These are phyloP conservation scores for Verasper variegatus DNA, from an alignment of 2,113 vertebrate genomes.

Conservation along the genomic window DNA sequence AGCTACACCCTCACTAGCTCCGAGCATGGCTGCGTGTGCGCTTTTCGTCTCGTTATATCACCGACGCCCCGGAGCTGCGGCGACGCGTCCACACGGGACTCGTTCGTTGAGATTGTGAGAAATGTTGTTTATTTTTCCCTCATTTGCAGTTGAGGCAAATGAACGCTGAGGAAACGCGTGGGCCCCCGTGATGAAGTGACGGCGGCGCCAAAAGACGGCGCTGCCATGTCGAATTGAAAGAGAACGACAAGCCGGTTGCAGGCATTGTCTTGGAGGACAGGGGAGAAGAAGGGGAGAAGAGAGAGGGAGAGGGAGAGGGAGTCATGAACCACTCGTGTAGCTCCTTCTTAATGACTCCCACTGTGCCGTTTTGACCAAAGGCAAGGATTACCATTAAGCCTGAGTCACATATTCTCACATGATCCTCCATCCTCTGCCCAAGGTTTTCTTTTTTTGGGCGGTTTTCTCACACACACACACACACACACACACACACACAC, in stretches of 20 bases:
- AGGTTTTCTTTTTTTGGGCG: conserved; percentile 29
- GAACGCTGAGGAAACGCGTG: background rate
- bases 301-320: background rate
- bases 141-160: background rate
- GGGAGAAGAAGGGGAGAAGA: background rate
- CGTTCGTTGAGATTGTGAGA: background rate
- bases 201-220: background rate
- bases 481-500: conserved; percentile 1
- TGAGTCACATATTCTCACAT: conserved; percentile 82
- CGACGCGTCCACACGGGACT: conserved; percentile 12
- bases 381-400: conserved; percentile 78
- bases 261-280: conserved; percentile 22
- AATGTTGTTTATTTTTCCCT: background rate
- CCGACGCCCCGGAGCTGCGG: conserved; percentile 1
- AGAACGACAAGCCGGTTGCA: conserved; percentile 14
- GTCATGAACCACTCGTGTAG: conserved; percentile 56
- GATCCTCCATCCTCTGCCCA: conserved; percentile 61
- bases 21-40: background rate
- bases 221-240: conserved; percentile 18
- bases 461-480: conserved; percentile 37
- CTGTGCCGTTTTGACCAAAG: conserved; percentile 74
- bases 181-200: conserved; percentile 11
- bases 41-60: background rate
- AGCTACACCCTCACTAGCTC: background rate
- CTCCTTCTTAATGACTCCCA: conserved; percentile 70